Conservation (phyloP, 2,888 invertebrate species). For the Acanthosepion esculentum region DNA sequence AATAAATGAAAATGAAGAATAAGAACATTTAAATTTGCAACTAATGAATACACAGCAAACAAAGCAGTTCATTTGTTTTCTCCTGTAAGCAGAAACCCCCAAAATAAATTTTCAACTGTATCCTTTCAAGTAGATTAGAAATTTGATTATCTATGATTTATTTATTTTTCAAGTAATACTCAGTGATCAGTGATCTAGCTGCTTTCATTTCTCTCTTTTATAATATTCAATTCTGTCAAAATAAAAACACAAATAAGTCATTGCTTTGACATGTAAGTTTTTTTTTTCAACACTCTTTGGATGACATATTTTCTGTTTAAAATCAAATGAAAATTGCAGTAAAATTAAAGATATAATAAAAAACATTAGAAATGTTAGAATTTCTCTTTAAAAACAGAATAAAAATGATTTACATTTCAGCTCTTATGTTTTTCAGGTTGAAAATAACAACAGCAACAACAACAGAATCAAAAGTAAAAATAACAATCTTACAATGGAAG, state of each 20-base stretch:
- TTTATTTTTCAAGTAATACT: neutral
- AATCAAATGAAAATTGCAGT: neutral
- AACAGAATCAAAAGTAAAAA: neutral
- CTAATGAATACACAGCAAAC: too few relatives aligned
- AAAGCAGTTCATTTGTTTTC: too few relatives aligned
- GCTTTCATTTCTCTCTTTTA: neutral
- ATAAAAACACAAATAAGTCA: neutral
- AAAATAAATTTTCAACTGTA: too few relatives aligned
- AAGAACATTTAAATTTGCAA: too few relatives aligned
- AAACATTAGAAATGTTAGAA: too few relatives aligned
- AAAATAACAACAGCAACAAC: neutral
- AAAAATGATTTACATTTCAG: neutral
- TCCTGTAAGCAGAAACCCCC: too few relatives aligned
- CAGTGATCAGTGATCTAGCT: neutral
- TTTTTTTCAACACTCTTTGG: neutral
- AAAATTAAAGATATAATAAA: neutral
- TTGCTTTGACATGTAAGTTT: neutral
- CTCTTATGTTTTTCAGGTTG: neutral
- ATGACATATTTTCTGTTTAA: neutral
- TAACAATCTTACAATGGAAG: neutral
- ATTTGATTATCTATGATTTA: neutral
- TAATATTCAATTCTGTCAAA: neutral
- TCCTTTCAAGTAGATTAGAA: neutral
- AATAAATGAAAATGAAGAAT: too few relatives aligned
- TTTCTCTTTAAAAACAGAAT: too few relatives aligned